Percentiles rank a stretch among this genome's conserved stretches.
Evolutionary conservation across 2,113 vertebrate species (phyloP).

Genomic region (Reinhardtius hippoglossoides): DNA sequence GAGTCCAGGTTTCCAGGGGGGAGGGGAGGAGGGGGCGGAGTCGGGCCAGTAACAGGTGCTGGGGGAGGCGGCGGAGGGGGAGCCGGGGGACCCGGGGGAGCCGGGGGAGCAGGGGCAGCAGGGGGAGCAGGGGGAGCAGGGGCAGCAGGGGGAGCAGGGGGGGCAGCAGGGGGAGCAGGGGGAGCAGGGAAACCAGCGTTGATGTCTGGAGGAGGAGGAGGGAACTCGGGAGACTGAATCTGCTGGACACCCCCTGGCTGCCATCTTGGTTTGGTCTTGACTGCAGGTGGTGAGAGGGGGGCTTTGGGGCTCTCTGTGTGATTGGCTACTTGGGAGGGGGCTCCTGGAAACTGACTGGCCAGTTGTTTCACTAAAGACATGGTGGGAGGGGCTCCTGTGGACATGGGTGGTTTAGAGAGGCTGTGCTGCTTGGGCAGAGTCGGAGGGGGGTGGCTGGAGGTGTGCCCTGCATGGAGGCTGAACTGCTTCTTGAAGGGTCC

Average conservation of each 20-base stretch:
- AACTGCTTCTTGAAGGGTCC: conserved; percentile 87
- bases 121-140: conserved; percentile 70
- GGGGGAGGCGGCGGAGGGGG: conserved; percentile 71
- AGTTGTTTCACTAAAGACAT: conserved; percentile 90
- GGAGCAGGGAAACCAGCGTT: conserved; percentile 61
- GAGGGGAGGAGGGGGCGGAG: conserved; percentile 79
- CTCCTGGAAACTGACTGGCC: conserved; percentile 90
- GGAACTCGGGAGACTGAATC: conserved; percentile 84
- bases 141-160: conserved; percentile 43
- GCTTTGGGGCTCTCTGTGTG: conserved; percentile 77
- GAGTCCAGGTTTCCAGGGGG: conserved; percentile 81
- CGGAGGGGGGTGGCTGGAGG: conserved; percentile 81
- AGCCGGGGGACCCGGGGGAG: too few relatives aligned
- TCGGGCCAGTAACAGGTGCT: conserved; percentile 69
- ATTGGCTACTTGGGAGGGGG: conserved; percentile 58
- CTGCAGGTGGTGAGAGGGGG: conserved; percentile 91
- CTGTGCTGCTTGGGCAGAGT: conserved; percentile 92
- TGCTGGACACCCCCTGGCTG: conserved; percentile 84
- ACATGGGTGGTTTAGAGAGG: conserved; percentile 78
- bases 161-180: conserved; percentile 64
- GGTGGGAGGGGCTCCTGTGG: conserved; percentile 62
- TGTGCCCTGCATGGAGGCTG: conserved; percentile 76
- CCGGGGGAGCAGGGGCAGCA: conserved; percentile 51
- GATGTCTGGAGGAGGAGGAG: conserved; percentile 83
- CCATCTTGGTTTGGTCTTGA: conserved; percentile 96